Base-by-base conservation (phyloP, 2,113 vertebrate genomes). In the Ophiodon elongatus region DNA sequence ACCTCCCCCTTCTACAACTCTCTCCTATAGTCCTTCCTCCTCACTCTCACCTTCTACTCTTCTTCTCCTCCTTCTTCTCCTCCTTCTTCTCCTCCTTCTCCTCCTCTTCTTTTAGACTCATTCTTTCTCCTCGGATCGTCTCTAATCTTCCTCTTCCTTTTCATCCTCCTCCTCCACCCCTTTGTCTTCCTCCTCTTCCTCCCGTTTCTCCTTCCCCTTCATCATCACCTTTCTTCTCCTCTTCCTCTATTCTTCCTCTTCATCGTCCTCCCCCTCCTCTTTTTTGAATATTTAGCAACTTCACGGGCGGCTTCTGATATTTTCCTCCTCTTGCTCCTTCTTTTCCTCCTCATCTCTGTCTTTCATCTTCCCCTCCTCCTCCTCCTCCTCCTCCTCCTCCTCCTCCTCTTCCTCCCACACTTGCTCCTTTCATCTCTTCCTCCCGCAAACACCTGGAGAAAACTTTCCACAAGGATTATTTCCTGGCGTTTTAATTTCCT, bases 401-500 rank as follows among this genome's bases (percentile, higher is more conserved):
- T 50, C 27, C n/a, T 65, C 41, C 7, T 14, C 35, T 45, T 13
- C 29, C 29, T 78, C 11, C 23, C 57, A 41, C n/a, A 3, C 56
- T 66, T 33, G n/a, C 63, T 78, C 39, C 54, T 87, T 82, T 87
- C 84, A 81, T 89, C 60, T 59, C 71, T 59, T 27, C n/a, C 35
- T 73, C 50, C 50, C 45, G 66, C 80, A 76, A 82, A 65, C 66
- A 68, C 23, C 54, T 0, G 15, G 45, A 73, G 76, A 35, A 76
- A 86, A 82, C 65, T 87, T 89, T 81, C 47, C 47, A 10, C 19
- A 59, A 60, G 87, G 89, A 88, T 92, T 91, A 87, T 73, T 81
- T 85, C 43, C 65, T 41, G 50, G 78, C 73, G 76, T 79, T 83
- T 88, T 17, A 80, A 62, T 67, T 63, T 64, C 69, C 57, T 41